Percentiles rank a stretch among this genome's conserved stretches.
Conservation (phyloP, 2,888 invertebrate genomes). For the Fissipunctia ypsillon region DNA sequence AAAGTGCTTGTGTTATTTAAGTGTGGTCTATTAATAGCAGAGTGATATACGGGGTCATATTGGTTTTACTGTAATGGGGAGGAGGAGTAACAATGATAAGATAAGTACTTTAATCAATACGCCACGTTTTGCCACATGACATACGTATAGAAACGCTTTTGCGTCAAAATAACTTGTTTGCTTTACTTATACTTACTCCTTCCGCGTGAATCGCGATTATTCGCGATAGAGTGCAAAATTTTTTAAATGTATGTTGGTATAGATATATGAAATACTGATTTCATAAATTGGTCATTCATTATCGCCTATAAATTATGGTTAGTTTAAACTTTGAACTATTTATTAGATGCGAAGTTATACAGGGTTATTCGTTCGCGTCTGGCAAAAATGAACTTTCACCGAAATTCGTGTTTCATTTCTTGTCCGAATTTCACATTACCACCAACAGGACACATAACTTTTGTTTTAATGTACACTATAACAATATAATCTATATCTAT, state of each 20-base stretch:
- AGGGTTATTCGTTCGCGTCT: neutral
- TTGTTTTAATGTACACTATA: too few relatives aligned
- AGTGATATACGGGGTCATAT: conserved; percentile 7
- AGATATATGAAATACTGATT: neutral
- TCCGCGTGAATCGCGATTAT: too few relatives aligned
- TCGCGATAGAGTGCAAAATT: neutral
- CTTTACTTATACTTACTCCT: neutral
- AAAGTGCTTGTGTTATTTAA: conserved; percentile 13
- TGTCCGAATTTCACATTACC: neutral
- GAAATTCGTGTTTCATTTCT: neutral
- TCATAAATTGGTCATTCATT: neutral
- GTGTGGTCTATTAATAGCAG: conserved; percentile 11
- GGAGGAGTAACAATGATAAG: conserved; percentile 41
- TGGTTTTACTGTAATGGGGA: conserved; percentile 27
- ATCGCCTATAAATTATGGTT: neutral
- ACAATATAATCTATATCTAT: too few relatives aligned
- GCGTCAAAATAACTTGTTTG: neutral
- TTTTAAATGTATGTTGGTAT: neutral
- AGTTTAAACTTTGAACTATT: neutral
- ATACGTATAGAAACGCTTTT: too few relatives aligned
- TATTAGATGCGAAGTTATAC: neutral
- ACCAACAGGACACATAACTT: neutral
- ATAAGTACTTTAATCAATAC: conserved; percentile 47
- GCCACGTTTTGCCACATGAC: too few relatives aligned
- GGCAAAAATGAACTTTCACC: neutral